Base-by-base conservation (phyloP, 1,140 invertebrate species). In the Drosophila ironensis region DNA sequence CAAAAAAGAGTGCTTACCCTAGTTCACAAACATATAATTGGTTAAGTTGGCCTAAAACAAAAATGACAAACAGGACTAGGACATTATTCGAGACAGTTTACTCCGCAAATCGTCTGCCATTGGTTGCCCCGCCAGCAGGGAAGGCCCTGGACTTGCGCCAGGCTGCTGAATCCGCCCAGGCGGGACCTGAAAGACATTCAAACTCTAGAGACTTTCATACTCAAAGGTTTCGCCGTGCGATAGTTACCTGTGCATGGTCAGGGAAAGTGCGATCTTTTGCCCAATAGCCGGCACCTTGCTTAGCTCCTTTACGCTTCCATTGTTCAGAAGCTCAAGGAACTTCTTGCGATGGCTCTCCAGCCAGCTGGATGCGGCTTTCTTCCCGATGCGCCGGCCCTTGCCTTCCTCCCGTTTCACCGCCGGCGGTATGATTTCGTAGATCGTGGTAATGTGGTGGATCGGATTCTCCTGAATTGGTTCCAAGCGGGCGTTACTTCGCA, bases 241-340 rank as follows among this genome's bases (percentile, higher is more conserved):
- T 11, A 16, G 19, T 45, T 37, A 61, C 61, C 76, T 61, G 8
- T 81, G 60, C 30, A 64, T 12, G 30, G 30, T 6, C 30, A 33
- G 8, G 30, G 30, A 33, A 4, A 12, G 61, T 4, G 75, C 72
- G 9, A 57, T 87, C 44, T 80, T 84, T 8, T 50, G 50, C 0
- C 81, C 81, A 30, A 86, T 52, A 19, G 46, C 44, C 9, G 76
- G 73, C 27, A 81, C 42, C 17, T 48, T 20, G 16, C 72, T 51
- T 9, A 33, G 11, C 30, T 33, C 30, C 30, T 33, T 33, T 4
- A 33, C 30, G 30, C 30, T 33, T 4, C 30, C 30, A 12, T 33
- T 33, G 11, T 33, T 33, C n/a, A 33, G 30, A 1, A 33, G 30
- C 1, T 9, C 14, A 12, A 33, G 30, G 4, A 33, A 33, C n/a